Evolutionary conservation across 2,797 vertebrate species (phyloP).

Genomic region (Loriculus beryllinus): DNA sequence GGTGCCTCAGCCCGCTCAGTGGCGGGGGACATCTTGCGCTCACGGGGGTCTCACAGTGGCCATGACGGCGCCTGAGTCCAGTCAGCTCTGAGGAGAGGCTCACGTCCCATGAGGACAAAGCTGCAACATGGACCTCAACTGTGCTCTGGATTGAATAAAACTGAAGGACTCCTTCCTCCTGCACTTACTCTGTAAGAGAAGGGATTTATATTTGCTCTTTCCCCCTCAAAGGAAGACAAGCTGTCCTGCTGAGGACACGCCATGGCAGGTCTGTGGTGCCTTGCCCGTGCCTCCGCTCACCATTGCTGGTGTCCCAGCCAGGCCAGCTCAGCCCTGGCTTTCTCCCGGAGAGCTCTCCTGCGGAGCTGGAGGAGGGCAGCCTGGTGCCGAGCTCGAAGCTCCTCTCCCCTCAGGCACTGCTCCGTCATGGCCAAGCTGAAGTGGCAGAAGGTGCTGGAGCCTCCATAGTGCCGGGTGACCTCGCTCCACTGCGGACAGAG

Average conservation of each 20-base stretch:
- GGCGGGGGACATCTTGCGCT: background rate
- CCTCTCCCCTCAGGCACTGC: constrained; percentile 68
- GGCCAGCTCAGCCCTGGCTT: constrained; percentile 51
- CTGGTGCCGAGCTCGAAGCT: constrained; percentile 62
- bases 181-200: background rate
- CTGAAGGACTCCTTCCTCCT: background rate
- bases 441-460: background rate
- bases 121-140: rapidly evolving
- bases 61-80: rapidly evolving
- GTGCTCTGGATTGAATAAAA: background rate
- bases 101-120: background rate
- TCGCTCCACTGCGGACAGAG: constrained; percentile 54
- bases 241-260: rapidly evolving
- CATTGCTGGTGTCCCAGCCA: constrained; percentile 55
- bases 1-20: rapidly evolving
- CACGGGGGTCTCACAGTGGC: rapidly evolving
- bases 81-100: background rate
- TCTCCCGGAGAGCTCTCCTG: constrained; percentile 65
- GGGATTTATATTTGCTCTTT: background rate
- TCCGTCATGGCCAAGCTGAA: constrained; percentile 52
- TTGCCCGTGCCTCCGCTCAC: background rate
- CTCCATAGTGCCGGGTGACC: background rate
- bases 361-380: constrained; percentile 67
- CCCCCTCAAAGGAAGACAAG: background rate
- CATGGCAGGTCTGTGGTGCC: no score